Evolutionary conservation across 2,113 vertebrate species (phyloP), one percentile per base, ranked within the genome.

Genomic region (Butorides virescens): DNA sequence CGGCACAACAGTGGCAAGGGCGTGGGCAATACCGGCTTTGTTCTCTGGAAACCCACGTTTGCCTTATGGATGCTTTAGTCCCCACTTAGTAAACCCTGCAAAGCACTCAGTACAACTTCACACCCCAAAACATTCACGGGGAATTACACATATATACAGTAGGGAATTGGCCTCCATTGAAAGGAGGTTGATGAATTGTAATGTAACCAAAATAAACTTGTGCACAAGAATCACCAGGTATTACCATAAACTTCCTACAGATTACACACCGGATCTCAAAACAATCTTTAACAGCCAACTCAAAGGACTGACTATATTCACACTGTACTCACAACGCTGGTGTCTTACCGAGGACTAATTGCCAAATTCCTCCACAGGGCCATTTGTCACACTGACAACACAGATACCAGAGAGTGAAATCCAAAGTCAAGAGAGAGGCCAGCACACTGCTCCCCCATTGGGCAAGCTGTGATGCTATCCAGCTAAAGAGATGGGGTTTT

Each of bases 51-150:
- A 34, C 22, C 46, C 39, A 7, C 3, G 1, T 2, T 11, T 61
- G 42, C 6, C 2, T 27, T 52, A 15, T 0, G 0, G 46, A 22
- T 2, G 34, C 61, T 84, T 88, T 12, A 37, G 58, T 7, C 46
- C n/a, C 75, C 13, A 4, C 1, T 11, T 0, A 55, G 44, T 10
- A 83, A 62, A 50, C 15, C 29, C 27, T 47, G 63, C 46, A 47
- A 52, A 77, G 34, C 67, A 56, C 36, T 37, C 5, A 3, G 37
- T 11, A 21, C 29, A 49, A 14, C 18, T 46, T 63, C 59, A 9
- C 0, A 32, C 6, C 53, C 62, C 63, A 42, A 29, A 42, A 14
- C 0, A 18, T 52, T 56, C 29, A 5, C 0, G 0, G 52, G 59
- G 42, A 79, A 17, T 22, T 8, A 21, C 62, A 22, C 8, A 1